Conservation (phyloP, 2,888 invertebrate genomes). For the Lycophotia porphyrea region DNA sequence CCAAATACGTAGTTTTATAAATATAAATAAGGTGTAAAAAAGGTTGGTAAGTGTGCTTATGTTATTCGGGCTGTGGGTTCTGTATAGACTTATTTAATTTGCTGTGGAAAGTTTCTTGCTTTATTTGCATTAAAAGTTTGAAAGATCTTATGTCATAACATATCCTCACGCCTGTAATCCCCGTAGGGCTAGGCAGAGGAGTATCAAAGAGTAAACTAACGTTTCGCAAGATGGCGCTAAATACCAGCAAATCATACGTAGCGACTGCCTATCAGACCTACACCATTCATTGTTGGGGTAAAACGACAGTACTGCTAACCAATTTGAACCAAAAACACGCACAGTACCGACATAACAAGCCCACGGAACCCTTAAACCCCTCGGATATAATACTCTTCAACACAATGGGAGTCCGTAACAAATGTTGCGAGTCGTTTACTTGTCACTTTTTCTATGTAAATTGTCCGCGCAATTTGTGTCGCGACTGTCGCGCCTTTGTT, state of each 20-base stretch:
- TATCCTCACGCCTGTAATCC: neutral
- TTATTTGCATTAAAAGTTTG: neutral
- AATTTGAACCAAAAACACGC: conserved; percentile 1
- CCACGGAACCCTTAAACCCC: conserved; percentile 49
- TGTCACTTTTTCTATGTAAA: conserved; percentile 89
- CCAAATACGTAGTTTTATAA: conserved; percentile 88
- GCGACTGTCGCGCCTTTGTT: conserved; percentile 69
- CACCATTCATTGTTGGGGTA: neutral
- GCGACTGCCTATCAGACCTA: neutral
- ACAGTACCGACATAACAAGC: neutral
- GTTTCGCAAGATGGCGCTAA: neutral
- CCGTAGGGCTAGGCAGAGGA: neutral
- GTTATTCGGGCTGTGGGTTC: conserved; percentile 45
- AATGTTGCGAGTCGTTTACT: conserved; percentile 83
- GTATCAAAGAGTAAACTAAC: neutral
- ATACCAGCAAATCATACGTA: neutral
- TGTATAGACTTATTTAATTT: conserved; percentile 23
- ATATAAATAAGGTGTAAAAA: conserved; percentile 84
- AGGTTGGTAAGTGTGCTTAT: conserved; percentile 36
- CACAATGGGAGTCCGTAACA: conserved; percentile 85
- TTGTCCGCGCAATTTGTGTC: conserved; percentile 86
- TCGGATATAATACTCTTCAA: conserved; percentile 81
- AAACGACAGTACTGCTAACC: neutral
- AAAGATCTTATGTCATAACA: neutral
- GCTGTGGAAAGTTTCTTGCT: neutral